These are phyloP conservation scores for Solea senegalensis DNA, from an alignment of 2,113 vertebrate species.

Conservation along the genomic window DNA sequence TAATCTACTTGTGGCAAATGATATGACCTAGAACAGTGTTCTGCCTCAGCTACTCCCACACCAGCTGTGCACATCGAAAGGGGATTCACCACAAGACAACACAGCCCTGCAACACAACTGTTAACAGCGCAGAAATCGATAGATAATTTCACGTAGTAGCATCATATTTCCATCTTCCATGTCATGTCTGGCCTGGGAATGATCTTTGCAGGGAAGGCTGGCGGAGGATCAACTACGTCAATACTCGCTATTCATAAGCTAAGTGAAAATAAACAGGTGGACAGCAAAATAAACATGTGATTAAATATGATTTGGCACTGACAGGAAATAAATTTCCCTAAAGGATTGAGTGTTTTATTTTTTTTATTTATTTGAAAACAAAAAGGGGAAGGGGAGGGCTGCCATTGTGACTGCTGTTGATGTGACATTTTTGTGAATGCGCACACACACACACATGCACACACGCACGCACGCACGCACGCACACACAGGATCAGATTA, in stretches of 20 bases:
- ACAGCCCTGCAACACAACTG: constrained; percentile 33
- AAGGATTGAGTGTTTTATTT: constrained; percentile 29
- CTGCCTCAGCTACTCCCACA: constrained; percentile 43
- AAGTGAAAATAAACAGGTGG: constrained; percentile 55
- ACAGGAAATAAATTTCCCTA: constrained; percentile 68
- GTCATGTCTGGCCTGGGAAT: constrained; percentile 31
- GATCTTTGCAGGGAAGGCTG: constrained; percentile 22
- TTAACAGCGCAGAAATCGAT: constrained; percentile 69
- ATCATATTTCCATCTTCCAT: constrained; percentile 61
- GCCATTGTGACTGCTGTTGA: constrained; percentile 44
- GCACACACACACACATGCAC: constrained; percentile 8
- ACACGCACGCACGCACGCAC: constrained; percentile 13
- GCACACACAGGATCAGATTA: constrained; percentile 51
- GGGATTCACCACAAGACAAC: constrained; percentile 42
- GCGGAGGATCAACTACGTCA: constrained; percentile 33
- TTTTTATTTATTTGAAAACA: constrained; percentile 29
- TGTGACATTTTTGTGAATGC: constrained; percentile 42
- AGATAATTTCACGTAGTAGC: constrained; percentile 67
- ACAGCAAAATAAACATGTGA: constrained; percentile 56
- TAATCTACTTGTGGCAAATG: constrained; percentile 60
- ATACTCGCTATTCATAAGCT: constrained; percentile 26
- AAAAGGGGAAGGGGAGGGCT: constrained; percentile 24
- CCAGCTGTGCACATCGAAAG: constrained; percentile 35
- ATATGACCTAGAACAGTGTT: constrained; percentile 61
- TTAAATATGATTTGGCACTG: constrained; percentile 58